A percentile compares a stretch with the other conserved stretches of the same genome.
phyloP scores from a whole-genome alignment of 1,140 invertebrate species.

The Lordiphosa mommai region DNA sequence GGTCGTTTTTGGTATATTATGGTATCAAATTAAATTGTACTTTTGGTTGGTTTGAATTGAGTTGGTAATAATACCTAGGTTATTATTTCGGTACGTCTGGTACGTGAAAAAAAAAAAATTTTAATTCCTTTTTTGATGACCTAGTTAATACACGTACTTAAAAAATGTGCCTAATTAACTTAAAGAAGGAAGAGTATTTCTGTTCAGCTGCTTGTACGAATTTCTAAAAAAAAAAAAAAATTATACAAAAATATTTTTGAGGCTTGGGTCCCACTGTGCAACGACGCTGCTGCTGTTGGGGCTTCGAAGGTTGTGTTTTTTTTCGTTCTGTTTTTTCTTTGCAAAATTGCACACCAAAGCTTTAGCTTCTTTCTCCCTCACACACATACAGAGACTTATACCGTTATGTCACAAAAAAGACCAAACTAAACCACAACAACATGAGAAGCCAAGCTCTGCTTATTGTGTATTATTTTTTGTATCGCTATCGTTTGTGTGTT shows the following conservation, averaged over 20 bases:
- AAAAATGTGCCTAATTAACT: too few relatives aligned
- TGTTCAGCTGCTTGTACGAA: too few relatives aligned
- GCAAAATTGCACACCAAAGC: slow-evolving; percentile 7
- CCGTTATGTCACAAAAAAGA: slow-evolving; percentile 62
- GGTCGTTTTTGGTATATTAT: too few relatives aligned
- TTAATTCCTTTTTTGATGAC: too few relatives aligned
- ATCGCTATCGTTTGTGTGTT: slow-evolving; percentile 10
- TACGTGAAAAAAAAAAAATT: too few relatives aligned
- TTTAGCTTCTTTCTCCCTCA: not conserved
- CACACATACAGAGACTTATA: slow-evolving; percentile 20
- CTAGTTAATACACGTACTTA: too few relatives aligned
- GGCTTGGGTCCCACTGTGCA: not conserved
- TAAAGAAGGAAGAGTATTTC: too few relatives aligned
- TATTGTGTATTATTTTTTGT: slow-evolving; percentile 60
- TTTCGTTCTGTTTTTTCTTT: slow-evolving; percentile 14
- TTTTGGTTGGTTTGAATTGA: too few relatives aligned
- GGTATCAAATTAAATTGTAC: too few relatives aligned
- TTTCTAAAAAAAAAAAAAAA: not conserved
- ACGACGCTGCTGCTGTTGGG: not conserved
- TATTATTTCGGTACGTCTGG: too few relatives aligned
- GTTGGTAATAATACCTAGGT: too few relatives aligned
- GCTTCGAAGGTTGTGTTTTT: slow-evolving; percentile 22
- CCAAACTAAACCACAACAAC: slow-evolving; percentile 19
- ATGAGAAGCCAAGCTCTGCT: slow-evolving; percentile 43
- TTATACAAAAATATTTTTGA: not conserved